phyloP scores from a whole-genome alignment of 1,140 invertebrate genomes.

The Drosophila tani region DNA sequence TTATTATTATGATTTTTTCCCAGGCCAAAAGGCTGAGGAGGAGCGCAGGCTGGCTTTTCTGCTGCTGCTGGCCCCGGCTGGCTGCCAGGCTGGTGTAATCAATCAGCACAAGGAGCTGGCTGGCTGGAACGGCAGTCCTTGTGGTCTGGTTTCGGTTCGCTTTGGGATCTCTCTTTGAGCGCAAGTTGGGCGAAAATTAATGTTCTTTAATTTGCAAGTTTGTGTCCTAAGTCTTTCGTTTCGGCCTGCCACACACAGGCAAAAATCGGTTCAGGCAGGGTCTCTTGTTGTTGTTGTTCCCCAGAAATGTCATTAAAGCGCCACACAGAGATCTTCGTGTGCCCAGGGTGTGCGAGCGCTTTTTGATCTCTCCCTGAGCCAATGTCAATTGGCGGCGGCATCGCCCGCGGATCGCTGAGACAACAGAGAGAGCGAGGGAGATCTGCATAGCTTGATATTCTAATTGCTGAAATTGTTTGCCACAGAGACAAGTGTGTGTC shows the following conservation, averaged over 20 bases:
- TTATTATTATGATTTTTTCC: conserved; percentile 78
- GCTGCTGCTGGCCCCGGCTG: conserved; percentile 11
- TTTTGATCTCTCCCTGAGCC: conserved; percentile 59
- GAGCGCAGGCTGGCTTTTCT: conserved; percentile 14
- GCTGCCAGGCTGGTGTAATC: conserved; percentile 60
- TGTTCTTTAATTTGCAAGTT: conserved; percentile 83
- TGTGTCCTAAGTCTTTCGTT: conserved; percentile 82
- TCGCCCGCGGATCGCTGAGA: conserved; percentile 42
- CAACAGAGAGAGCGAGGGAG: conserved; percentile 41
- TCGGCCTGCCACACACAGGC: conserved; percentile 70
- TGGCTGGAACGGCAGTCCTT: conserved; percentile 15
- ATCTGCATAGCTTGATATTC: conserved; percentile 82
- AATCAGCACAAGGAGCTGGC: conserved; percentile 64
- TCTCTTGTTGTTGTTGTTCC: conserved; percentile 51
- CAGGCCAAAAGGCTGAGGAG: conserved; percentile 34
- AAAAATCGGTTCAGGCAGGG: conserved; percentile 12
- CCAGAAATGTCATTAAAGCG: conserved; percentile 80
- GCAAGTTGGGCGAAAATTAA: conserved; percentile 70
- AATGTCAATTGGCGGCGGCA: conserved; percentile 78
- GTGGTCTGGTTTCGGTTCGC: conserved; percentile 22
- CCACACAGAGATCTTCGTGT: conserved; percentile 55
- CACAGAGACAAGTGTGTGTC: conserved; percentile 70
- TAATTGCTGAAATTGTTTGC: conserved; percentile 83
- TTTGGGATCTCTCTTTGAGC: conserved; percentile 19
- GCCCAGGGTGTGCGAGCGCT: conserved; percentile 60